Evolutionary conservation across 2,113 vertebrate species (phyloP).

Genomic region (Alligator sinensis): DNA sequence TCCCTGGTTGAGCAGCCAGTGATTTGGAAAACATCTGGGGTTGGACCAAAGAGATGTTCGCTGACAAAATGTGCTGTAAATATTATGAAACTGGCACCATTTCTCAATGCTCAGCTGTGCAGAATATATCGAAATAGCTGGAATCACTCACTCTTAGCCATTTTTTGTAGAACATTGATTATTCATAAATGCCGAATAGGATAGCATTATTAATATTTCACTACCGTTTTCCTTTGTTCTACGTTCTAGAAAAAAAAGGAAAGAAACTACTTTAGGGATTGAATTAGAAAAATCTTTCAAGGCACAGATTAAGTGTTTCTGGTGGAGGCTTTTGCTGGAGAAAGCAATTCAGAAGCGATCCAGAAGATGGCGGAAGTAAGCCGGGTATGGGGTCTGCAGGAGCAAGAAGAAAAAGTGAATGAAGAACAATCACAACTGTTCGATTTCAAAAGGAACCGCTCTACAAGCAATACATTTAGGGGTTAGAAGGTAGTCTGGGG

Average conservation of each 20-base stretch:
- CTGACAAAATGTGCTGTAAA: not conserved
- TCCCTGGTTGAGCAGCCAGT: not conserved
- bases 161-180: not conserved
- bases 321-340: not conserved
- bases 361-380: constrained; percentile 65
- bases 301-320: not conserved
- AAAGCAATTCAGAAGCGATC: constrained; percentile 28
- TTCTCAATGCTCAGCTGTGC: not conserved
- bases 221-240: not conserved
- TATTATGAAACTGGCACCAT: not conserved
- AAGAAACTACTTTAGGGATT: constrained; percentile 26
- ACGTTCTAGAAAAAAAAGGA: constrained; percentile 2
- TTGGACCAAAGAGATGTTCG: not conserved
- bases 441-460: not conserved
- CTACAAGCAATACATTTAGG: not conserved
- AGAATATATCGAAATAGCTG: not conserved
- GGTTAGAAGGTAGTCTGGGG: not conserved
- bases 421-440: not conserved
- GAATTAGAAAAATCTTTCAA: constrained; percentile 33
- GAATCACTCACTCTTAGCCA: not conserved
- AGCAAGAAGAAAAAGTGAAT: not conserved
- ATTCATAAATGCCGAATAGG: not conserved
- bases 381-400: not conserved
- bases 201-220: not conserved
- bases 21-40: not conserved